Conservation (phyloP, 2,113 vertebrate species). For the Hyaena hyaena region DNA sequence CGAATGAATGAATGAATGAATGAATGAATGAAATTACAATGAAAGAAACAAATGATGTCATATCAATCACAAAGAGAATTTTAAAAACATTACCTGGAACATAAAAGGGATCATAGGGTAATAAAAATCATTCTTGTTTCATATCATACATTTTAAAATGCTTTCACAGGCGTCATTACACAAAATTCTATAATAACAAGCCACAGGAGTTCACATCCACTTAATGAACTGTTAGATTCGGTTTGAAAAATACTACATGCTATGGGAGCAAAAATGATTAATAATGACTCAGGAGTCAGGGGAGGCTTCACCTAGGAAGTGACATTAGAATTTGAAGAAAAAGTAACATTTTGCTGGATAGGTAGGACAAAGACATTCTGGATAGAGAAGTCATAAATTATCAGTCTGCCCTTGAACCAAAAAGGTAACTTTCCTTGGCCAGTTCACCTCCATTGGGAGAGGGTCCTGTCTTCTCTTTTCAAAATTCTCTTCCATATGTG, state of each 20-base stretch:
- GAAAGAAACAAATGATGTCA: background rate
- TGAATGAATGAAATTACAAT: background rate
- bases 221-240: constrained; percentile 7
- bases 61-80: background rate
- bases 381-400: background rate
- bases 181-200: background rate
- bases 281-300: background rate
- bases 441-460: background rate
- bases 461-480: background rate
- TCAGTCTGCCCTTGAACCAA: background rate
- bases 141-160: background rate
- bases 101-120: background rate
- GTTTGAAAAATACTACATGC: background rate
- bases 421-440: background rate
- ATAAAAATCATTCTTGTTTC: background rate
- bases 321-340: background rate
- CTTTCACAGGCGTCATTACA: background rate
- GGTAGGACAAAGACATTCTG: background rate
- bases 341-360: background rate
- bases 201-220: background rate
- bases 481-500: background rate
- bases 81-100: background rate
- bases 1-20: background rate
- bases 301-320: background rate
- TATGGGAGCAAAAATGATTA: background rate